These are phyloP conservation scores for Pristionchus pacificus DNA, from an alignment of 1,140 invertebrate species.

Conservation along the genomic window DNA sequence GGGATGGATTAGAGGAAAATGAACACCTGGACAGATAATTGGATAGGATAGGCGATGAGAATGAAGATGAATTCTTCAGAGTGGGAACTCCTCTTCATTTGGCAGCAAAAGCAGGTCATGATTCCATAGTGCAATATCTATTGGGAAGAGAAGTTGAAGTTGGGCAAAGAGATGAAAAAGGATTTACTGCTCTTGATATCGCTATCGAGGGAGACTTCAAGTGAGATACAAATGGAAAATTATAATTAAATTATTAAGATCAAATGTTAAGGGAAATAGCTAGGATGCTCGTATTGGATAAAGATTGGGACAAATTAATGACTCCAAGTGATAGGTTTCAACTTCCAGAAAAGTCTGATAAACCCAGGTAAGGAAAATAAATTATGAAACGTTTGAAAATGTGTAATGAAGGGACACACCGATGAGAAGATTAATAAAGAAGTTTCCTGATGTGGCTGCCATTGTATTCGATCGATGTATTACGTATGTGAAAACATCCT, in stretches of 20 bases:
- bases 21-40: not conserved
- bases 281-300: conserved; percentile 6
- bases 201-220: not conserved
- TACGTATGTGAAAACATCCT: conserved; percentile 14
- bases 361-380: not conserved
- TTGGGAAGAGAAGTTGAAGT: not conserved
- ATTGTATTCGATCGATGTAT: conserved; percentile 61
- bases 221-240: not conserved
- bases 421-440: conserved; percentile 62
- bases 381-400: not conserved
- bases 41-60: conserved; percentile 4
- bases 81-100: not conserved
- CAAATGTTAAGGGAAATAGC: conserved; percentile 11
- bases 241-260: not conserved
- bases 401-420: conserved; percentile 60
- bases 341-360: conserved; percentile 2
- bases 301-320: conserved; percentile 21
- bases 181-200: not conserved
- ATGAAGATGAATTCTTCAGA: not conserved
- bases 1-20: not conserved
- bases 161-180: not conserved
- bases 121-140: not conserved
- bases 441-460: conserved; percentile 63
- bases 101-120: not conserved
- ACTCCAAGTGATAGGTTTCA: conserved; percentile 9